A percentile compares a stretch with the other conserved stretches of the same genome.
These are phyloP conservation scores for Polietes domitor DNA, from an alignment of 2,888 invertebrate genomes.

Conservation along the genomic window DNA sequence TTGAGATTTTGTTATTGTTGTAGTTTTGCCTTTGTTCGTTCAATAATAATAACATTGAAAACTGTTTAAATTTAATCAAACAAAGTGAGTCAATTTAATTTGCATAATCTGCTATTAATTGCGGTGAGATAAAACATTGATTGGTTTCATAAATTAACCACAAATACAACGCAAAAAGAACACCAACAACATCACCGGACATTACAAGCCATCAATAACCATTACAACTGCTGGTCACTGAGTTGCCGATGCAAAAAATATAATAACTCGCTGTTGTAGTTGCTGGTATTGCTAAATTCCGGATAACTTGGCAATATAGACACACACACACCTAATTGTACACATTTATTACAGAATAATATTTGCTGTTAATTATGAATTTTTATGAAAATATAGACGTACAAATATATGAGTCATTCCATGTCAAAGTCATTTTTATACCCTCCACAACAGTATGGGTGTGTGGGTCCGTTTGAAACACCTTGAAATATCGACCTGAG, in stretches of 20 bases:
- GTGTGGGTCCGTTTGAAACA: no score
- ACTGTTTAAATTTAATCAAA: conserved; percentile 44
- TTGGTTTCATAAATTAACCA: conserved; percentile 50
- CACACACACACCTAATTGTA: no score
- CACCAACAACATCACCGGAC: background rate
- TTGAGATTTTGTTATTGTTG: no score
- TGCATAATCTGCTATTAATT: conserved; percentile 78
- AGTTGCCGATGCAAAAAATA: background rate
- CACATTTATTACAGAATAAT: background rate
- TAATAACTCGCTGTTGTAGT: background rate
- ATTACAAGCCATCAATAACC: background rate
- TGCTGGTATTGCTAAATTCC: background rate
- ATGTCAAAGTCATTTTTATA: no score
- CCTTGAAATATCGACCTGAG: no score
- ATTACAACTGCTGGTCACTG: background rate
- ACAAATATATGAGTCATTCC: no score
- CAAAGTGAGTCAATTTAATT: conserved; percentile 66
- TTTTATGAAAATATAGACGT: no score
- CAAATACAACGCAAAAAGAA: conserved; percentile 17
- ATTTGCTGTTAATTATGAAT: no score
- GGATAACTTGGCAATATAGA: background rate
- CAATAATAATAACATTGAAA: conserved; percentile 25
- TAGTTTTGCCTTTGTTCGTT: background rate
- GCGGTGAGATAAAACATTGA: conserved; percentile 72
- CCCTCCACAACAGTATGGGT: no score